Base-by-base conservation (phyloP, 2,888 invertebrate genomes). In the Euzetes globulus region DNA sequence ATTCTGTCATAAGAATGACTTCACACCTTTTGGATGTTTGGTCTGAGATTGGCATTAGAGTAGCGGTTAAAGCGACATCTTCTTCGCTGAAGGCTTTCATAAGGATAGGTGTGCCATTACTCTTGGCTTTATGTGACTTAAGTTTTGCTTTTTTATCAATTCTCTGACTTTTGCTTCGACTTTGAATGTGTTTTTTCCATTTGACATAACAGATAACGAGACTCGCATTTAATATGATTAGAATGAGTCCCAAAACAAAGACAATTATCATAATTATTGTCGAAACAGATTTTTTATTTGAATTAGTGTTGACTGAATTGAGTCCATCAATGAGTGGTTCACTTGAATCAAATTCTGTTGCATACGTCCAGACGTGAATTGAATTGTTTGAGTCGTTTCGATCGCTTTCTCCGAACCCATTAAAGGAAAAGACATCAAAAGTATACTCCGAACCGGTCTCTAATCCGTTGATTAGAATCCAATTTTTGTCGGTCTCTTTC, bases 391-490 rank as follows among this genome's bases (percentile, higher is more conserved):
- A n/a, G 5, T 65, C 37, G 37, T 29, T 33, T 29, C 60, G 95
- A 81, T 88, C 88, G 82, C 94, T 94, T 79, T 88, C 89, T 7
- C 96, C 96, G 71, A 92, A 87, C 80, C 88, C 88, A 83, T 97
- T 97, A 80, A 88, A 88, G 0, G 94, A 90, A 88, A 91, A 90
- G 6, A 95, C 89, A 15, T 91, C 91, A 82, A 97, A 91, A 1
- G 91, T 88, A 81, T 96, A 96, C 80, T 91, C 89, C 0, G 92
- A 92, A 76, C 89, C 91, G 76, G 91, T 86, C 73, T 89, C 88
- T 63, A 96, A 85, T 1, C 90, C 90, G 70, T 85, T 87, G n/a
- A 96, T 87, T 2, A 83, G 83, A 65, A 65, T 65, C 65, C 65
- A 65, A 65, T 65, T 65, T 37, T 33, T 65, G 13, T 65, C 37